Percentiles rank a stretch among this genome's conserved stretches.
These are phyloP conservation scores for Pipistrellus kuhlii DNA, from an alignment of 2,797 vertebrate genomes.

Conservation along the genomic window DNA sequence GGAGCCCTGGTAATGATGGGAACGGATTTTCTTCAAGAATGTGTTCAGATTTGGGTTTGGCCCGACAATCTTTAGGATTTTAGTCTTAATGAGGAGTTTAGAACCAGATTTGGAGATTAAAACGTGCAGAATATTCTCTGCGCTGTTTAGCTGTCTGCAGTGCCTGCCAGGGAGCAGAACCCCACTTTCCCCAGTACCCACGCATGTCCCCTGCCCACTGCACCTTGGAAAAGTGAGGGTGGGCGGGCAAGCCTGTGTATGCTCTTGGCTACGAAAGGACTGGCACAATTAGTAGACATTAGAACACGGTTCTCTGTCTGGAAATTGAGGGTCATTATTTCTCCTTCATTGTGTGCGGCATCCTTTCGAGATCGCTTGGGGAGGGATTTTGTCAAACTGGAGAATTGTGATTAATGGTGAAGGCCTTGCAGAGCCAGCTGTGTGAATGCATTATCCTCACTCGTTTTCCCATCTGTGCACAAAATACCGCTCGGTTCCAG, in stretches of 20 bases:
- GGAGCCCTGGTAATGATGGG: background rate
- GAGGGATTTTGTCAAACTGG: slow-evolving; percentile 60
- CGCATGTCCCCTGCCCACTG: background rate
- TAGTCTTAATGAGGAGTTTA: slow-evolving; percentile 39
- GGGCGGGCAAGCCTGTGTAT: background rate
- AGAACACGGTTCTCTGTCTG: slow-evolving; percentile 19
- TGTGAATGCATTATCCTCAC: background rate
- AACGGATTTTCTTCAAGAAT: background rate
- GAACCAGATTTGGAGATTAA: slow-evolving; percentile 24
- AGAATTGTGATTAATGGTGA: slow-evolving; percentile 60
- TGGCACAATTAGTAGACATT: slow-evolving; percentile 30
- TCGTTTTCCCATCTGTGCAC: slow-evolving; percentile 36
- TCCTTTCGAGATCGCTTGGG: slow-evolving; percentile 55
- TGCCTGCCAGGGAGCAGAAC: background rate
- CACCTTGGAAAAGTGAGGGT: background rate
- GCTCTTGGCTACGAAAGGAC: background rate
- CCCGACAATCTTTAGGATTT: slow-evolving; percentile 14
- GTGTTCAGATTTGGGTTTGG: background rate
- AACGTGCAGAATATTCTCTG: background rate
- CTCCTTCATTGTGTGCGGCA: slow-evolving; percentile 57
- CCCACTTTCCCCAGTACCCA: background rate
- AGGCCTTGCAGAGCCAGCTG: slow-evolving; percentile 24
- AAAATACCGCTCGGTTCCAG: background rate
- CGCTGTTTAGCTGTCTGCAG: background rate
- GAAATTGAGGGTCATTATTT: slow-evolving; percentile 63